Evolutionary conservation across 2,113 vertebrate species (phyloP).

Genomic region (Grammomys surdaster): DNA sequence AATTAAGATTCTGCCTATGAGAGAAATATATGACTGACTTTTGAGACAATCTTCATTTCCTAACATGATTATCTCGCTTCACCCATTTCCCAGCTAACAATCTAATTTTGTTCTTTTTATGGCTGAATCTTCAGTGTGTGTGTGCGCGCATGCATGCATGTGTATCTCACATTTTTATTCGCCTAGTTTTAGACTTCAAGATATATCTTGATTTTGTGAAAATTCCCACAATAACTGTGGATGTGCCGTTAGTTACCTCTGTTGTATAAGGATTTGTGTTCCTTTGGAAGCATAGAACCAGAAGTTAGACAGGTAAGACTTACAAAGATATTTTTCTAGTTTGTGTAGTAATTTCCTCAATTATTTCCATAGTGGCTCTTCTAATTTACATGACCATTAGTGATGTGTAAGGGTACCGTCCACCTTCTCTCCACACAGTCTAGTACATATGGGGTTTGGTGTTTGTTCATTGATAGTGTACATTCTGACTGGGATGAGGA

Average conservation of each 20-base stretch:
- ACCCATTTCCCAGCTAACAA: background rate
- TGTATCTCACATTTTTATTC: background rate
- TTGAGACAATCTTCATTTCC: background rate
- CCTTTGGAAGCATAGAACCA: background rate
- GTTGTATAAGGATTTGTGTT: background rate
- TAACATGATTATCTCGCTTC: background rate
- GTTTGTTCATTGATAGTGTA: background rate
- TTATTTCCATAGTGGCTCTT: background rate
- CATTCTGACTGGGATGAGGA: background rate
- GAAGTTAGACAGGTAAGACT: background rate
- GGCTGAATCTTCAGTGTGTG: background rate
- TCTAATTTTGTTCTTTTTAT: background rate
- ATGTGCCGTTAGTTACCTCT: background rate
- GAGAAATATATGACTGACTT: background rate
- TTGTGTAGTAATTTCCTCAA: background rate
- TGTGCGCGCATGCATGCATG: background rate
- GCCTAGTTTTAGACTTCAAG: background rate
- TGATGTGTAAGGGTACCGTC: background rate
- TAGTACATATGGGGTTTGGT: background rate
- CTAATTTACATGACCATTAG: background rate
- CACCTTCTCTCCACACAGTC: background rate
- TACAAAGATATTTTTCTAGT: background rate
- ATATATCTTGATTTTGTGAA: background rate
- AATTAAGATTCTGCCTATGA: background rate
- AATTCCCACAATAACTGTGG: too few relatives aligned